Base-by-base conservation (phyloP, 1,140 invertebrate species). In the Nasonia longicornis region DNA sequence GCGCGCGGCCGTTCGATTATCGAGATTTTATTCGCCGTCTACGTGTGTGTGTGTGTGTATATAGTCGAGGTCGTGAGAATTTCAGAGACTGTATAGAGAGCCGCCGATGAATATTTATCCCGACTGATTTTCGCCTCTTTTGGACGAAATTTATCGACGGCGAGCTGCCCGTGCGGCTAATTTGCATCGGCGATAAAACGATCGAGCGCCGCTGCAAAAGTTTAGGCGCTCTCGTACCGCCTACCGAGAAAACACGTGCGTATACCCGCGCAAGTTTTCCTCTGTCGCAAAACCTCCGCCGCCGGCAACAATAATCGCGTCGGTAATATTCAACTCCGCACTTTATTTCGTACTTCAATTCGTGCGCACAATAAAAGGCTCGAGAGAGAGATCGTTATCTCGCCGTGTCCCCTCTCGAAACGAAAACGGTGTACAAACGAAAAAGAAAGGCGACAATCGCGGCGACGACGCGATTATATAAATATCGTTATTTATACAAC, bases 121-220 rank as follows among this genome's bases (percentile, higher is more conserved):
- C 48, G 48, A 52, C 20, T 58, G 16, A 58, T 58, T 58, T 58
- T 58, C 38, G 38, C 38, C 38, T 42, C 38, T 10, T 42, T 42
- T 42, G 38, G 7, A n/a, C 6, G 20, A 58, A n/a, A 58, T 58
- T 58, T 58, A 58, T 58, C 20, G 3, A 0, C 52, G 52, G 3
- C 14, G 20, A 3, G 52, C 20, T n/a, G 66, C 66, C 1, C 64
- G 64, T 16, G 64, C 31, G 66, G 3, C 11, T 69, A 29, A 69
- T 31, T 69, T 69, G 66, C 66, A 29, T 69, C 66, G 26, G 26
- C 66, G 66, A 69, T 35, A 69, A 69, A 69, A 69, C 66, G 64
- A 67, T 69, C 66, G 10, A 69, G 0, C 2, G 26, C 11, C 2
- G 48, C 48, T 16, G 52, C 16, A 20, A 16, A 58, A 58, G n/a